Evolutionary conservation across 1,140 invertebrate genomes (phyloP), one percentile per base, ranked within the genome.

Genomic region (Coelopa frigida): DNA sequence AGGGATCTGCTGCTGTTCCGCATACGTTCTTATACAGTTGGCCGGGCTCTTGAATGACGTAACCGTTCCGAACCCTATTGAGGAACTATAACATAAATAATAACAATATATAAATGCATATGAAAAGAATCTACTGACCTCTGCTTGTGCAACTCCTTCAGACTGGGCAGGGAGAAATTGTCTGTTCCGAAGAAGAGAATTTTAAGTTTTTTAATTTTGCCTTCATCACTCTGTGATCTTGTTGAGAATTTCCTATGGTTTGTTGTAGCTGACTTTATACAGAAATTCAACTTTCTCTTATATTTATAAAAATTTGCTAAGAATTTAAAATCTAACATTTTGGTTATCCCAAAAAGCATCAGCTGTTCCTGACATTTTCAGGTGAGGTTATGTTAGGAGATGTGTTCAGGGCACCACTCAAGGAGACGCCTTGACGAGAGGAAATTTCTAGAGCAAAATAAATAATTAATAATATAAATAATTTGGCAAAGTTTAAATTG

Each of bases 111-210:
- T 11, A 27, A 24, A 49, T 10, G 3, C n/a, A 21, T 37, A 17
- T 15, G 20, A 6, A 46, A 20, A 1, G 5, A 8, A 15, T 46
- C 21, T 3, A 20, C n/a, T 5, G 18, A 50, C 21, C 67, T 70
- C 53, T 72, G 59, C 8, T 62, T 46, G 49, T 73, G 44, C 7
- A 83, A 58, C 18, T 53, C 51, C 58, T 74, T 70, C 24, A 85
- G 68, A 57, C 78, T 83, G 33, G 73, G 65, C n/a, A 83, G 44
- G 0, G 82, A 77, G 72, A 84, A 85, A 27, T 75, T 63, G 58
- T 84, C 81, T 10, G 78, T 78, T 3, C 83, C 83, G 61, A 83
- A 84, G 67, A 84, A 85, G 46, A 84, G 59, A 17, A 83, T 59
- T 32, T 68, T 78, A 74, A 78, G 79, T 3, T 22, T 27, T 11